Percentiles rank a stretch among this genome's conserved stretches.
phyloP scores from a whole-genome alignment of 2,888 invertebrate species.

The Formica aserva region DNA sequence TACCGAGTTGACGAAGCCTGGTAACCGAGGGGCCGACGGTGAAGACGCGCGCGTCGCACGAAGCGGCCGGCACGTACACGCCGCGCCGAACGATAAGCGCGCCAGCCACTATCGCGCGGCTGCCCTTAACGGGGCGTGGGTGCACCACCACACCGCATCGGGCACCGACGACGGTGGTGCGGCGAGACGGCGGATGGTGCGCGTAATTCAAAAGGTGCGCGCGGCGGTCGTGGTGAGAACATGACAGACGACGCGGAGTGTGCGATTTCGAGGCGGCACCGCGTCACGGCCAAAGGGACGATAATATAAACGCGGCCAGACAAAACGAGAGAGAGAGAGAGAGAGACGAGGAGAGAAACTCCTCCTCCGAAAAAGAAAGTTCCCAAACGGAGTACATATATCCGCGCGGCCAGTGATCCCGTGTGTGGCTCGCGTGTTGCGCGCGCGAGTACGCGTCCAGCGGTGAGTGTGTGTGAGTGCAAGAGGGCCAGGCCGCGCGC shows the following conservation, averaged over 20 bases:
- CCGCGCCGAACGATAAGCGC: slow-evolving; percentile 30
- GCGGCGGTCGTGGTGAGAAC: slow-evolving; percentile 44
- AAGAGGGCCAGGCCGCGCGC: slow-evolving; percentile 36
- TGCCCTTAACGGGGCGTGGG: slow-evolving; percentile 56
- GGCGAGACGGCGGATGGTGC: slow-evolving; percentile 48
- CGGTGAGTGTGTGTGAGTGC: slow-evolving; percentile 36
- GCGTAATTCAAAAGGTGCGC: slow-evolving; percentile 56
- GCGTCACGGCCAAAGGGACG: slow-evolving; percentile 38
- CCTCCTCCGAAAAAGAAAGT: slow-evolving; percentile 34
- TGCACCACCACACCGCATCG: slow-evolving; percentile 32
- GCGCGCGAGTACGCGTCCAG: slow-evolving; percentile 45
- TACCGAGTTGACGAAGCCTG: neutral
- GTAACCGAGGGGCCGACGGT: slow-evolving; percentile 3
- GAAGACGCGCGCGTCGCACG: slow-evolving; percentile 11
- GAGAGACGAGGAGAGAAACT: slow-evolving; percentile 26
- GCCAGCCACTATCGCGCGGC: slow-evolving; percentile 32
- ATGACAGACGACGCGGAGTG: slow-evolving; percentile 56
- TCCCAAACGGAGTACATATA: slow-evolving; percentile 31
- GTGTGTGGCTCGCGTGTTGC: slow-evolving; percentile 52
- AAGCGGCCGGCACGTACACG: slow-evolving; percentile 33
- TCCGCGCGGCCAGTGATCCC: slow-evolving; percentile 55
- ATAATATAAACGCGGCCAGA: slow-evolving; percentile 31
- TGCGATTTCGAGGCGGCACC: slow-evolving; percentile 46
- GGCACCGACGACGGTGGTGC: slow-evolving; percentile 30
- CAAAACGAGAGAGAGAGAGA: neutral